Conservation (phyloP, 1,140 invertebrate species). For the Zaprionus taronus region DNA sequence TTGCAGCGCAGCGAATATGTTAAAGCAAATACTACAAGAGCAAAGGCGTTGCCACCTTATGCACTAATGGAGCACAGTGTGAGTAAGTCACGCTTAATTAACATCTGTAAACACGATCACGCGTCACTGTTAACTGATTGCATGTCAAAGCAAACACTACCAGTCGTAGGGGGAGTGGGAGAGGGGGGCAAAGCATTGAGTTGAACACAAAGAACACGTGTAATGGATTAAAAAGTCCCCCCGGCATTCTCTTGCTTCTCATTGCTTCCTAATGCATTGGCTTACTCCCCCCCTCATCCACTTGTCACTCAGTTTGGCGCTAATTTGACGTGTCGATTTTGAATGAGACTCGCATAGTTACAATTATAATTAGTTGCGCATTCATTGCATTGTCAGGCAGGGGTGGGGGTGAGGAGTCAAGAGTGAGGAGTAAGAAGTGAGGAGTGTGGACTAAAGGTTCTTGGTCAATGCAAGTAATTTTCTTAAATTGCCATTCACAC, state of each 20-base stretch:
- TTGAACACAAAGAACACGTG: not conserved
- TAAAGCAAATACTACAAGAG: not conserved
- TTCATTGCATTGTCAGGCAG: conserved; percentile 10
- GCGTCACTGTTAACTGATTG: no score
- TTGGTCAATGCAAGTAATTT: conserved; percentile 30
- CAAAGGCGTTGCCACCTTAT: not conserved
- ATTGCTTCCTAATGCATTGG: not conserved
- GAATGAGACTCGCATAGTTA: conserved; percentile 21
- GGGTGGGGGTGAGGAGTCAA: no score
- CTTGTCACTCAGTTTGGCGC: not conserved
- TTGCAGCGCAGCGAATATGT: not conserved
- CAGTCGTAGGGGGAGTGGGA: not conserved
- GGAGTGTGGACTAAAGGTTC: not conserved
- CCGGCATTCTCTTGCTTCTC: not conserved
- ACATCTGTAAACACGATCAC: no score
- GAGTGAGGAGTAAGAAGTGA: not conserved
- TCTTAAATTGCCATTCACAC: conserved; percentile 34
- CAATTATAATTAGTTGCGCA: conserved; percentile 32
- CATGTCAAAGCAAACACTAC: not conserved
- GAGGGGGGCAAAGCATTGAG: not conserved
- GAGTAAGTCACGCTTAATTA: no score
- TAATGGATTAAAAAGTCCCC: conserved; percentile 1
- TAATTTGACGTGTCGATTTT: conserved; percentile 18
- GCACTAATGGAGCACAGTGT: no score
- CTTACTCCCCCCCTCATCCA: not conserved